Base-by-base conservation (phyloP, 2,113 vertebrate genomes). In the Uria aalge region DNA sequence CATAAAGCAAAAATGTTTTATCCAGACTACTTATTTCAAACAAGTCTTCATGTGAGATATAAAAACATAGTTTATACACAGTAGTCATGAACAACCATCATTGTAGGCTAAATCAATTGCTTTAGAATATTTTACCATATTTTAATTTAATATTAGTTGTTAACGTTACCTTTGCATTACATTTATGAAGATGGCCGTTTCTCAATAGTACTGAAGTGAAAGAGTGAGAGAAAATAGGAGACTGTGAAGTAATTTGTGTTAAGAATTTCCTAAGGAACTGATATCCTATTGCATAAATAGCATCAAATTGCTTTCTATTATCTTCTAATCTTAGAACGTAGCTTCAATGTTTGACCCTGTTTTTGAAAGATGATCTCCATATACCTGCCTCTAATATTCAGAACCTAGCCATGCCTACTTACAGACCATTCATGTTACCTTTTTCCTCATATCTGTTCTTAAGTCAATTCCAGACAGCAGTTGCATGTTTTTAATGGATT, bases 201-300 rank as follows among this genome's bases (percentile, higher is more conserved):
- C 11, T 83, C 15, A 32, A 12, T 18, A 18, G 12, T 17, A 50
- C 4, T 13, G 38, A 78, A 90, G 17, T 41, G 9, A 73, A 63
- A 57, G 12, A 48, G 2, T 14, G 17, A 77, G 15, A 67, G 21
- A 73, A 73, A 91, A 76, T 22, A 60, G 12, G 14, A 91, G 26
- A 2, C 89, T 47, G 18, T 30, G 5, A 80, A 91, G 27, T 9
- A 80, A 73, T 40, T 38, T 0, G 0, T 29, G 8, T 30, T 84
- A 52, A 60, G 30, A 48, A 53, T 68, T 77, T 73, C 32, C 7
- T 27, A 40, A 45, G 26, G 12, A 89, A 38, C 5, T 17, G 2
- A 29, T 64, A 36, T 6, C 7, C 16, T 87, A 21, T 50, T 62
- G 12, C 16, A 68, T 30, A 73, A 79, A 43, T 43, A 89, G 36